These are phyloP conservation scores for Atta colombica DNA, from an alignment of 1,140 invertebrate species.

Conservation along the genomic window DNA sequence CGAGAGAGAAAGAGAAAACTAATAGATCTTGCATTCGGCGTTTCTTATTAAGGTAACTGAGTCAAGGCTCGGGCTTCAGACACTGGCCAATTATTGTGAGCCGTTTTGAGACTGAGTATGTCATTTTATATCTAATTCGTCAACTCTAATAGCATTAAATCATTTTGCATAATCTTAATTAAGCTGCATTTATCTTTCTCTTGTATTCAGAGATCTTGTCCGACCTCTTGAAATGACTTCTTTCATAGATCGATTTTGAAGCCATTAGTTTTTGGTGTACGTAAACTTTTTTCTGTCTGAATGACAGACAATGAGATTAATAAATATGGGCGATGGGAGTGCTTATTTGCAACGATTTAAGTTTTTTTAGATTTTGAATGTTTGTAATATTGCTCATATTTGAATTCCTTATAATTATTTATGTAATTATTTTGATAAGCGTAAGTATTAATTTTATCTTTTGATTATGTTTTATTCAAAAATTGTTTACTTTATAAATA, in stretches of 20 bases:
- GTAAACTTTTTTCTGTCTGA: neutral
- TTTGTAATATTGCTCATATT: no score
- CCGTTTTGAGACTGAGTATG: constrained; percentile 43
- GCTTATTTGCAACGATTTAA: neutral
- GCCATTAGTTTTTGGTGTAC: neutral
- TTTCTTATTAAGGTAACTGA: constrained; percentile 82
- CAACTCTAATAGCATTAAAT: constrained; percentile 39
- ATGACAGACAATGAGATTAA: neutral
- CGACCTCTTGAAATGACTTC: neutral
- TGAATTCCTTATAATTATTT: no score
- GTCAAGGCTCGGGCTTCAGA: constrained; percentile 77
- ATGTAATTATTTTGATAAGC: no score
- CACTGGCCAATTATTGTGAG: constrained; percentile 64
- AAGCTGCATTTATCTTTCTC: constrained; percentile 8
- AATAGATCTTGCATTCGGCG: constrained; percentile 71
- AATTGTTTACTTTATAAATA: neutral
- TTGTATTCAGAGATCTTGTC: neutral
- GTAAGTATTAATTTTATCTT: neutral
- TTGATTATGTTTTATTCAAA: neutral
- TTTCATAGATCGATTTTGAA: neutral
- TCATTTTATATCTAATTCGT: constrained; percentile 56
- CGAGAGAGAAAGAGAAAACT: constrained; percentile 35
- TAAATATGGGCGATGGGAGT: neutral
- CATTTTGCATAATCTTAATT: constrained; percentile 50
- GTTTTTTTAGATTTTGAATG: neutral